phyloP scores from a whole-genome alignment of 1,140 invertebrate species.

The Drosophila guanche region DNA sequence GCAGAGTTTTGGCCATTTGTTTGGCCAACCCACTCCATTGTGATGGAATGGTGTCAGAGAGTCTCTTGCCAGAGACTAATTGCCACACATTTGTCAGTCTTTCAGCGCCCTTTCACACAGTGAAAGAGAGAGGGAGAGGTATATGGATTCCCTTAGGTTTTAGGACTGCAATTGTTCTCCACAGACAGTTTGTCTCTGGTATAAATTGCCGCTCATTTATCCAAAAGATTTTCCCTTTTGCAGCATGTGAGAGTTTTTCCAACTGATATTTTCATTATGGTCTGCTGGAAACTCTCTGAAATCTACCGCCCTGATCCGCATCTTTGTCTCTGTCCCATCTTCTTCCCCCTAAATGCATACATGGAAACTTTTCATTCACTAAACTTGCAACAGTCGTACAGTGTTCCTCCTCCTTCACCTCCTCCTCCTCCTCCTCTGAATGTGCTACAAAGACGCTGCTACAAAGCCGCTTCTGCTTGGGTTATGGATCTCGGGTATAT shows the following conservation, averaged over 20 bases:
- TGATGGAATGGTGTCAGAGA: slow-evolving; percentile 74
- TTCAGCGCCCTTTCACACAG: slow-evolving; percentile 39
- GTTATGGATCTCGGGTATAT: slow-evolving; percentile 4
- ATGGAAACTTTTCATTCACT: slow-evolving; percentile 65
- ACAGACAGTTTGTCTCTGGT: slow-evolving; percentile 41
- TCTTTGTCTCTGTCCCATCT: slow-evolving; percentile 24
- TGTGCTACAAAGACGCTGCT: slow-evolving; percentile 4
- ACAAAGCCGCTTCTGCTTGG: slow-evolving; percentile 26
- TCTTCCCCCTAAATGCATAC: slow-evolving; percentile 62
- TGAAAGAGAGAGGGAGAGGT: background rate
- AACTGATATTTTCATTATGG: slow-evolving; percentile 58
- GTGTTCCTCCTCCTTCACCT: no score
- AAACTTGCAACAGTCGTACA: slow-evolving; percentile 31
- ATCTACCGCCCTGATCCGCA: slow-evolving; percentile 55
- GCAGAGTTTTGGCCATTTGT: slow-evolving; percentile 61
- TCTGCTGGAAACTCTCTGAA: slow-evolving; percentile 36
- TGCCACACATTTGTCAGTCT: slow-evolving; percentile 71
- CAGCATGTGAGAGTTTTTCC: slow-evolving; percentile 41
- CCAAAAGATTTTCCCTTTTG: slow-evolving; percentile 24
- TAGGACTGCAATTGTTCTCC: slow-evolving; percentile 43
- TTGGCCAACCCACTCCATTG: slow-evolving; percentile 46
- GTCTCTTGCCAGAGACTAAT: slow-evolving; percentile 50
- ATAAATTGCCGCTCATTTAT: slow-evolving; percentile 65
- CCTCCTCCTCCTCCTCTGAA: no score
- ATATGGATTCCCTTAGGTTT: no score